Evolutionary conservation across 2,888 invertebrate species (phyloP), one percentile per base, ranked within the genome.

Genomic region (Chymomyza amoena): DNA sequence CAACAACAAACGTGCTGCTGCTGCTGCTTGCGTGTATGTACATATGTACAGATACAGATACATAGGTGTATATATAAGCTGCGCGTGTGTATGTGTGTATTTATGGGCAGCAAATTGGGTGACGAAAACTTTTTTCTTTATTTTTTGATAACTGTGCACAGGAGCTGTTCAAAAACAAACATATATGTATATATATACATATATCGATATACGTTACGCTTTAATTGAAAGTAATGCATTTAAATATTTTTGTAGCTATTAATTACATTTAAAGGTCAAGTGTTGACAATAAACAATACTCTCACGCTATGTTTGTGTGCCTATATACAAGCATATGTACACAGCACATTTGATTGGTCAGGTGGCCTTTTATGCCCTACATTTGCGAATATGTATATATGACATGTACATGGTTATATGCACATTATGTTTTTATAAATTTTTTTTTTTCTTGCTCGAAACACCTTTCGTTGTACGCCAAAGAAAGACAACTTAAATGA

Each of bases 361-460:
- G 83, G 78, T 87, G 85, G 87, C 83, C 85, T 87, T 80, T 87
- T 81, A 78, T 84, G 85, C 85, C 87, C 84, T 87, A 84, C 83
- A 77, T 79, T 80, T 78, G 70, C 66, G 74, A 71, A 25, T 25
- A 25, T 25, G 2, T 25, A 79, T 28, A 72, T 70, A 72, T 52
- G 52, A 52, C 68, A 78, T 54, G 54, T 61, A 51, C 64, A 52
- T 56, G 13, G 15, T 5, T 56, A 13, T 61, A 16, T 32, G 9
- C 66, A 45, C 50, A 15, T 59, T 16, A 25, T 25, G 18, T 67
- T 54, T 68, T 52, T 60, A 20, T 32, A 59, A 36, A 65, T 68
- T 64, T 68, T 73, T 36, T 36, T 36, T 36, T 36, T 36, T 36
- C 9, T 15, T 45, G 10, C 39, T 13, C 39, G 39, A 45, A 45